Evolutionary conservation across 2,888 invertebrate species (phyloP).

Genomic region (Hypselothyrea guttata): DNA sequence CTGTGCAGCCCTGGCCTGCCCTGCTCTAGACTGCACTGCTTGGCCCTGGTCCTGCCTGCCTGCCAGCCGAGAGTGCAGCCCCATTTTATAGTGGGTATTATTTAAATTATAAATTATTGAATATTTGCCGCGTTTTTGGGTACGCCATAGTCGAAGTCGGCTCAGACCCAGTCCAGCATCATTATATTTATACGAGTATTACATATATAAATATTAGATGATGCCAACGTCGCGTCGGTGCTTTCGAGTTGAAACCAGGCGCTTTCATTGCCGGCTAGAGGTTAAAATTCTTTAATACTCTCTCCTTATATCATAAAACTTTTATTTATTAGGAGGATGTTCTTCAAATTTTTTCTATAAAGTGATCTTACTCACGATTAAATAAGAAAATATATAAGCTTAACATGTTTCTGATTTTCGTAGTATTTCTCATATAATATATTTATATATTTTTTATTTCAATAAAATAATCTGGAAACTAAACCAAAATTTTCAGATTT

Average conservation of each 20-base stretch:
- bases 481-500: too few relatives aligned
- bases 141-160: slow-evolving; percentile 21
- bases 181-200: slow-evolving; percentile 71
- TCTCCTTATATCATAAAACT: neutral
- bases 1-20: neutral
- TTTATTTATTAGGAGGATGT: too few relatives aligned
- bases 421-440: too few relatives aligned
- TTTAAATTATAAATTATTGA: slow-evolving; percentile 77
- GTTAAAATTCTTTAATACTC: too few relatives aligned
- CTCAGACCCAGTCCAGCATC: slow-evolving; percentile 42
- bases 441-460: too few relatives aligned
- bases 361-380: too few relatives aligned
- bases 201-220: slow-evolving; percentile 74
- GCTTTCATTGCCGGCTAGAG: neutral
- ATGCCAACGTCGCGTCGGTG: slow-evolving; percentile 57
- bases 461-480: too few relatives aligned
- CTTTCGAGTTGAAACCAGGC: slow-evolving; percentile 44
- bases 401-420: too few relatives aligned
- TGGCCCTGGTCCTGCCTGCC: slow-evolving; percentile 26
- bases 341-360: too few relatives aligned
- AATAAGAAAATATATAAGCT: too few relatives aligned
- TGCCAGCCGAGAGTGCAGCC: neutral
- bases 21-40: slow-evolving; percentile 17
- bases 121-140: slow-evolving; percentile 71
- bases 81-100: slow-evolving; percentile 70